Percentiles rank a stretch among this genome's conserved stretches.
Conservation (phyloP, 2,797 vertebrate species). For the Bryconaethiops microstoma region DNA sequence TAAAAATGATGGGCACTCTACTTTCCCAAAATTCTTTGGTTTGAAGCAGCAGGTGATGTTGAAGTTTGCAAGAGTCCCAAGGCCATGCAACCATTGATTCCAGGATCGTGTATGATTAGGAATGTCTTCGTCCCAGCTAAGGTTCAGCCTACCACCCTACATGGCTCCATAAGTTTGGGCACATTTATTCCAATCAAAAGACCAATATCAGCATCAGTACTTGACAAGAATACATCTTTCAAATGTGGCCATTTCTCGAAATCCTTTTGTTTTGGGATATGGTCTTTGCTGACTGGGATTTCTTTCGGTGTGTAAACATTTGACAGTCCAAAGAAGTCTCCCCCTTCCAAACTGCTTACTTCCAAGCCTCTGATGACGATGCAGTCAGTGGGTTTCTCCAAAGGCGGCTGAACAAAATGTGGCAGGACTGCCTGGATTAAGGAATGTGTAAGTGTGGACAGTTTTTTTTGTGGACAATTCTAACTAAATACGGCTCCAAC, state of each 20-base stretch:
- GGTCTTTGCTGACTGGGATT: too few species aligned
- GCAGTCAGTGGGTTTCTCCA: too few species aligned
- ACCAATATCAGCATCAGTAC: not conserved
- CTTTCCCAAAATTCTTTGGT: conserved; percentile 33
- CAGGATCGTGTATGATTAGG: not conserved
- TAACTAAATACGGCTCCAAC: too few species aligned
- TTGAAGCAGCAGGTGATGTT: conserved; percentile 27
- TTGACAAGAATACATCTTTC: not conserved
- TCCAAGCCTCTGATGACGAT: too few species aligned
- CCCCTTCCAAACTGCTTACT: too few species aligned
- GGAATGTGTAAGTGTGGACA: too few species aligned
- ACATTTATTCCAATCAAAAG: conserved; percentile 7
- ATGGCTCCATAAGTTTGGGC: conserved; percentile 20
- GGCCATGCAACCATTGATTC: not conserved
- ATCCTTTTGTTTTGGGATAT: not conserved
- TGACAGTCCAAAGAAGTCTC: too few species aligned
- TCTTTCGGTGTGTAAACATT: too few species aligned
- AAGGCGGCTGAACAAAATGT: too few species aligned
- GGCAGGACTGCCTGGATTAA: too few species aligned
- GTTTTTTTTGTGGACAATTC: too few species aligned
- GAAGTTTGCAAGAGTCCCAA: conserved; percentile 5
- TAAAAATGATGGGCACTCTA: too few species aligned
- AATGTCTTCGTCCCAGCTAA: conserved; percentile 8
- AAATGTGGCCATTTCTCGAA: conserved; percentile 4
- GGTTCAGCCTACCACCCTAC: conserved; percentile 1